Conservation (phyloP, 2,888 invertebrate species). For the Tenthredo livida region DNA sequence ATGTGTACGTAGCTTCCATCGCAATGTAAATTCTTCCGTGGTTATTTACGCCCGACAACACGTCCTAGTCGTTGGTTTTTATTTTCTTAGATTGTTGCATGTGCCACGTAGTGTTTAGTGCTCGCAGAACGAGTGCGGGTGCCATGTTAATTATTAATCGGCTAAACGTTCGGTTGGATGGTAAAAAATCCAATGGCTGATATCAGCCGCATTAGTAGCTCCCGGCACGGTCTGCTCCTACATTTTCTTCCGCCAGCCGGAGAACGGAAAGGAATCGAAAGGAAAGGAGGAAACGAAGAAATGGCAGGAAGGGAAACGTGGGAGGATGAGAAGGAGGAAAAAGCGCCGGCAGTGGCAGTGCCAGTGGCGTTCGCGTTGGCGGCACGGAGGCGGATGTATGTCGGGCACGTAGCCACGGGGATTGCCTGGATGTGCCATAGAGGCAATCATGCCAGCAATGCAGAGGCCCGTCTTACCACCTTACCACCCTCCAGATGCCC, state of each 20-base stretch:
- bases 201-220: constrained; percentile 31
- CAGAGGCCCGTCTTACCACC: constrained; percentile 76
- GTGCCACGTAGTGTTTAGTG: background rate
- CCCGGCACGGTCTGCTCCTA: constrained; percentile 46
- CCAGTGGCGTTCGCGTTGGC: constrained; percentile 37
- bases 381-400: constrained; percentile 75
- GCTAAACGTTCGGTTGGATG: constrained; percentile 51
- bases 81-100: constrained; percentile 13
- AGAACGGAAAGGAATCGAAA: constrained; percentile 59
- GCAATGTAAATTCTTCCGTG: background rate
- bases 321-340: constrained; percentile 65
- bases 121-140: constrained; percentile 1
- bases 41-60: constrained; percentile 26
- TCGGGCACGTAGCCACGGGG: constrained; percentile 78
- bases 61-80: constrained; percentile 22
- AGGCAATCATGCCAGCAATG: constrained; percentile 77
- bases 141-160: constrained; percentile 45
- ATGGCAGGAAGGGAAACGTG: constrained; percentile 59
- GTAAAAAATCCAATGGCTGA: constrained; percentile 40
- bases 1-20: background rate
- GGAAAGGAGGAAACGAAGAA: constrained; percentile 58
- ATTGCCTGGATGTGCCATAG: constrained; percentile 78
- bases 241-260: constrained; percentile 37
- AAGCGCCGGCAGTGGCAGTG: constrained; percentile 57
- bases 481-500: constrained; percentile 69